phyloP scores from a whole-genome alignment of 2,888 invertebrate species.

The Gerris lacustris region DNA sequence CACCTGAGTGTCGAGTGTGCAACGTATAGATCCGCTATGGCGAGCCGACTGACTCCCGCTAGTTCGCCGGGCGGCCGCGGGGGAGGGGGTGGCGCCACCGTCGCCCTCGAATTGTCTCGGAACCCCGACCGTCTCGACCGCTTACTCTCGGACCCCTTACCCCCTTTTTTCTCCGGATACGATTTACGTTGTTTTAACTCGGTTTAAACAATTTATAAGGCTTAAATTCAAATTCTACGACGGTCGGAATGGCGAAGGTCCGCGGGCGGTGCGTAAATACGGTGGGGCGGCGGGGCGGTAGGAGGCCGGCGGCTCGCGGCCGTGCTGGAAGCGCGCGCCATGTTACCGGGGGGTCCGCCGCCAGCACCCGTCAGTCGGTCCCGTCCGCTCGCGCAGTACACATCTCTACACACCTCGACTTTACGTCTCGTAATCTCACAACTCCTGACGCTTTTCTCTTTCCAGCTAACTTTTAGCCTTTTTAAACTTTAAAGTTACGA shows the following conservation, averaged over 20 bases:
- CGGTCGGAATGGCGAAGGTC: background rate
- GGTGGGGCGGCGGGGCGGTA: background rate
- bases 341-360: constrained; percentile 44
- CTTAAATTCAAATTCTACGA: background rate
- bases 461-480: too few relatives aligned
- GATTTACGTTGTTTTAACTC: constrained; percentile 21
- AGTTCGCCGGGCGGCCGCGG: constrained; percentile 17
- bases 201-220: background rate
- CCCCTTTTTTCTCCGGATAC: constrained; percentile 35
- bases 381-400: constrained; percentile 49
- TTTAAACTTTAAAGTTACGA: constrained; percentile 11
- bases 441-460: too few relatives aligned
- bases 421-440: too few relatives aligned
- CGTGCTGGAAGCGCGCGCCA: constrained; percentile 56
- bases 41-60: background rate
- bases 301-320: constrained; percentile 21
- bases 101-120: constrained; percentile 34
- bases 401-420: background rate
- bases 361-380: constrained; percentile 32
- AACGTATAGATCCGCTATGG: too few relatives aligned
- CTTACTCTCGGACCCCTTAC: constrained; percentile 59
- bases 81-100: constrained; percentile 14
- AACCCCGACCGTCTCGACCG: constrained; percentile 34
- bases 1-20: too few relatives aligned
- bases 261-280: background rate